These are phyloP conservation scores for Tenodera sinensis DNA, from an alignment of 2,888 invertebrate species.

Conservation along the genomic window DNA sequence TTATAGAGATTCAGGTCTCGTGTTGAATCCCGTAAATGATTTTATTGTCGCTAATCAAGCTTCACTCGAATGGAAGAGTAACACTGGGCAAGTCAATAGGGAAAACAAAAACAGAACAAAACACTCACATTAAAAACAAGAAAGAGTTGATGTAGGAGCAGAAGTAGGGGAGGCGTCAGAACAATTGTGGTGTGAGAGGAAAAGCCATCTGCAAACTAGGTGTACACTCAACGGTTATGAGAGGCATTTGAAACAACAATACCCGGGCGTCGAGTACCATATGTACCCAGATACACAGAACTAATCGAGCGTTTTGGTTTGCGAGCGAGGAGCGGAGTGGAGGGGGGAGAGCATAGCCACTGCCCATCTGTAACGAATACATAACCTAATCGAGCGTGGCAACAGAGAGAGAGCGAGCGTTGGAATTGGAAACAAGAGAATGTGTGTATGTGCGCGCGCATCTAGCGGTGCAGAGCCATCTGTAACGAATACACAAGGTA, in stretches of 20 bases:
- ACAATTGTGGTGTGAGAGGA: background rate
- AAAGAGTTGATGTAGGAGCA: background rate
- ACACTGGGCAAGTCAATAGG: background rate
- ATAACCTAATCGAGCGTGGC: conserved; percentile 9
- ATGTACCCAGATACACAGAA: conserved; percentile 1
- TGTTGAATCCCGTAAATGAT: background rate
- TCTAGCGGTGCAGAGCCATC: background rate
- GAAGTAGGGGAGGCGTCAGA: background rate
- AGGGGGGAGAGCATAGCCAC: background rate
- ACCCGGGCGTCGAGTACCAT: background rate
- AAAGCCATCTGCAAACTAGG: background rate
- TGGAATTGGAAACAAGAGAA: conserved; percentile 16
- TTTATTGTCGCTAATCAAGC: background rate
- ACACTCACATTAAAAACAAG: background rate
- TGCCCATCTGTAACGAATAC: conserved; percentile 12
- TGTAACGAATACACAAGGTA: conserved; percentile 17
- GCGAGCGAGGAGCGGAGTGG: background rate
- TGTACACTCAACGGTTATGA: background rate
- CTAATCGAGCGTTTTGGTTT: background rate
- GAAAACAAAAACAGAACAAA: background rate
- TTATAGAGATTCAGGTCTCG: background rate
- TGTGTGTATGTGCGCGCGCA: background rate
- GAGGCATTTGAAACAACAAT: background rate
- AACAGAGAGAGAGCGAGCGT: background rate
- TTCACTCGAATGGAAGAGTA: background rate